Evolutionary conservation across 2,888 invertebrate species (phyloP).

Genomic region (Agriotes lineatus): DNA sequence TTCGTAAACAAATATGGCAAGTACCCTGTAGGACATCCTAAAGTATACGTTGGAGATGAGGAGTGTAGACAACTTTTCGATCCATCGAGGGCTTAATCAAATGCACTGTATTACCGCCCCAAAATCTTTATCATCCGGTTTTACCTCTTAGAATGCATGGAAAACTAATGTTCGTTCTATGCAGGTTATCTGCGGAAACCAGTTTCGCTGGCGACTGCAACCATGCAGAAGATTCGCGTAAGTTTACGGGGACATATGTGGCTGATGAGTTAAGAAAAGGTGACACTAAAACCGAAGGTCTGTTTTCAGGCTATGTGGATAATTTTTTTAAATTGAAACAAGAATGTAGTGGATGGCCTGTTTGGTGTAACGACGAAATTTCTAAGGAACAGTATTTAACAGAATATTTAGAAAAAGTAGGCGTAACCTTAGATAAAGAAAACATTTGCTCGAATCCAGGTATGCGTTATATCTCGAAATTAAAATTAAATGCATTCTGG

Average conservation of each 20-base stretch:
- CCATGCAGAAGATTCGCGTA: conserved; percentile 56
- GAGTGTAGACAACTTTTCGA: conserved; percentile 43
- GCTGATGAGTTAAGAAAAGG: conserved; percentile 58
- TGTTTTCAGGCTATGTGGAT: conserved; percentile 58
- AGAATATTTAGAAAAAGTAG: conserved; percentile 39
- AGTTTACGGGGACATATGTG: conserved; percentile 51
- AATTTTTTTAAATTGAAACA: conserved; percentile 56
- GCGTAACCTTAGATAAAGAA: conserved; percentile 23
- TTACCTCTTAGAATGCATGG: neutral
- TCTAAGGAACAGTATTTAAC: conserved; percentile 34
- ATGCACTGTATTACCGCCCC: neutral
- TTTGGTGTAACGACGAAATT: conserved; percentile 42
- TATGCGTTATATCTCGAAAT: conserved; percentile 37
- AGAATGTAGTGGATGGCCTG: conserved; percentile 53
- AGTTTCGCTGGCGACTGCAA: conserved; percentile 50
- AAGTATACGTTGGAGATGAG: conserved; percentile 41
- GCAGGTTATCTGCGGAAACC: conserved; percentile 55
- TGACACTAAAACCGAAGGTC: conserved; percentile 45
- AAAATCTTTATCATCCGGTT: neutral
- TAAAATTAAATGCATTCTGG: conserved; percentile 51
- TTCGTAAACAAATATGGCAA: conserved; percentile 52
- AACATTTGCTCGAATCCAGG: conserved; percentile 43
- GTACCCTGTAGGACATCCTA: conserved; percentile 56
- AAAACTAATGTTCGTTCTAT: conserved; percentile 55
- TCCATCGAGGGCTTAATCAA: neutral